A percentile compares a stretch with the other conserved stretches of the same genome.
Conservation (phyloP, 2,113 vertebrate species). For the Sinosuthora webbiana region DNA sequence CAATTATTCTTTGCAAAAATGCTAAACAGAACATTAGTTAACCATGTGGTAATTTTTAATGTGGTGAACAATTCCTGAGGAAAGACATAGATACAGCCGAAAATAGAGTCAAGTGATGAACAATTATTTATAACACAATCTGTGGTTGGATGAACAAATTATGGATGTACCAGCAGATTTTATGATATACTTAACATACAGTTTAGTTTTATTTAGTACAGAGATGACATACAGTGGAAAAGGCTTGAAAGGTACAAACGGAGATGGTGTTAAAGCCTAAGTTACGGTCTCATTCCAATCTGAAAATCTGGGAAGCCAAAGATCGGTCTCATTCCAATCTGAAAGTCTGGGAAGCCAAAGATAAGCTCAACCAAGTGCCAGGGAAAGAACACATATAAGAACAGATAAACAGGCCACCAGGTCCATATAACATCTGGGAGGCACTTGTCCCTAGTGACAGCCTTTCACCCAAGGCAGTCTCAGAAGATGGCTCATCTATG, state of each 20-base stretch:
- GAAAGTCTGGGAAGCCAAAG: neutral
- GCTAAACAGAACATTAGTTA: slow-evolving; percentile 60
- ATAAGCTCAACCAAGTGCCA: neutral
- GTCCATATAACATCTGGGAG: neutral
- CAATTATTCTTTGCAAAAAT: slow-evolving; percentile 60
- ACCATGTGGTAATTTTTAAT: slow-evolving; percentile 49
- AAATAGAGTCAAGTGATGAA: neutral
- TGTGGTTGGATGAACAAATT: slow-evolving; percentile 6
- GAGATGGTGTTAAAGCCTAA: neutral
- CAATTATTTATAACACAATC: slow-evolving; percentile 1
- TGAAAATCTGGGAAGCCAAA: neutral
- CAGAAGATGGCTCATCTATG: neutral
- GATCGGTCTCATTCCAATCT: neutral
- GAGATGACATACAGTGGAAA: neutral
- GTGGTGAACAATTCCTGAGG: neutral
- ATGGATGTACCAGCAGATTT: slow-evolving; percentile 11
- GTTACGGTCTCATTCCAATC: neutral
- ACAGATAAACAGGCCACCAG: neutral
- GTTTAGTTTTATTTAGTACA: neutral
- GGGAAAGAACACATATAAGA: neutral
- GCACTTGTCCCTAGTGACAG: neutral
- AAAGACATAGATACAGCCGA: slow-evolving; percentile 10
- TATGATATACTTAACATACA: neutral
- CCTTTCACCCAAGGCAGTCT: neutral
- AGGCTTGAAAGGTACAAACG: neutral